Percentiles rank a stretch among this genome's conserved stretches.
Conservation (phyloP, 2,888 invertebrate species). For the Deilephila porcellus region DNA sequence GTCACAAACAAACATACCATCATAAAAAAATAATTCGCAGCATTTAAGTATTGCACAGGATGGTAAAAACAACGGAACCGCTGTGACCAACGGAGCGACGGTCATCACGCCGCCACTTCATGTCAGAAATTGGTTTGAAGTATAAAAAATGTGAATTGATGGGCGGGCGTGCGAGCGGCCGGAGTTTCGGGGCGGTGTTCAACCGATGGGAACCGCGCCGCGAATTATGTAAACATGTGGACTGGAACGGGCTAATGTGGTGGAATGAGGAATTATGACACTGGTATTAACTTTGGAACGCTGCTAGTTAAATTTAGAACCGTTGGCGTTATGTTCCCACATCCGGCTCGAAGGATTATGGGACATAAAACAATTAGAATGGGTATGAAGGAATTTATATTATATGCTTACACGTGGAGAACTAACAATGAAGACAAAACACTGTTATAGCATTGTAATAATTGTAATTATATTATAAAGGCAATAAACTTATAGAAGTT, state of each 20-base stretch:
- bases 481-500: neutral
- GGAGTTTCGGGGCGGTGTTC: neutral
- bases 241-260: constrained; percentile 20
- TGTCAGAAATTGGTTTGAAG: neutral
- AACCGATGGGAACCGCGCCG: neutral
- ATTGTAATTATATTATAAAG: too few relatives aligned
- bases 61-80: constrained; percentile 2
- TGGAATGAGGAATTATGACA: constrained; percentile 23
- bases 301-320: constrained; percentile 14
- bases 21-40: neutral
- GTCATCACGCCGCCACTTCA: constrained; percentile 16
- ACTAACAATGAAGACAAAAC: too few relatives aligned
- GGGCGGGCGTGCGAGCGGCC: neutral
- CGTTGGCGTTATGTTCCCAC: neutral
- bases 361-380: neutral
- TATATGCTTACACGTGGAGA: too few relatives aligned
- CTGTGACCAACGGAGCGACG: neutral
- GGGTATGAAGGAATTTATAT: neutral
- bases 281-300: constrained; percentile 4
- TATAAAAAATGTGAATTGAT: neutral
- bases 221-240: constrained; percentile 5
- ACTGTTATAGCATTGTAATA: too few relatives aligned
- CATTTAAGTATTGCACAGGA: constrained; percentile 16
- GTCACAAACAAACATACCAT: neutral
- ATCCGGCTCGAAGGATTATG: neutral